Base-by-base conservation (phyloP, 2,797 vertebrate genomes). In the Cheirogaleus major region DNA sequence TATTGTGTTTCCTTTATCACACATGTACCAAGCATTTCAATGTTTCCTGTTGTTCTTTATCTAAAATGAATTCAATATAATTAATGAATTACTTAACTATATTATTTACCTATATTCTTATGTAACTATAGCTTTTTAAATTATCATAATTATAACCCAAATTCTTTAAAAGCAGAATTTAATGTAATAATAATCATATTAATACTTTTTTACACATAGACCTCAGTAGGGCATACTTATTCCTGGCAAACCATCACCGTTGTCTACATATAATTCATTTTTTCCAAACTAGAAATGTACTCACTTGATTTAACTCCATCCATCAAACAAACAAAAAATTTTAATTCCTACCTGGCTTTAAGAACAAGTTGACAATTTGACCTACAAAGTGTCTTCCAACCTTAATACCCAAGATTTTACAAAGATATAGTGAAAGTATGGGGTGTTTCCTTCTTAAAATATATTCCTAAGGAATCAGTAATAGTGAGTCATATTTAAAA, bases 261-360 rank as follows among this genome's bases (percentile, higher is more conserved):
- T 98, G 97, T 97, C 96, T 97, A 98, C 52, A 97, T 89, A 86
- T 52, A 98, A 90, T 97, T 98, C 48, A 95, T 96, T 97, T 98
- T 96, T 97, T 97, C 94, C 89, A 86, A 98, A 97, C 92, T 52
- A 97, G 92, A 98, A 96, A 91, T 94, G 80, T 73, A 97, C 41
- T 96, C 90, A 93, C 84, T 95, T 97, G 30, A 90, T 87, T 90
- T 92, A 95, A 76, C 25, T 79, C 86, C 83, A 94, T 80, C 65
- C 48, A 92, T 69, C 23, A 82, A 65, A 73, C 20, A 91, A 70
- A n/a, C 20, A 91, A 76, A n/a, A 95, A 65, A 48, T 72, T 59
- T 88, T 88, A 89, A 61, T 8, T 80, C 67, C 52, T 85, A 92
- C 55, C 65, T 15, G 83, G 63, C 85, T 96, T 93, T 93, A 52